Evolutionary conservation across 1,140 invertebrate genomes (phyloP).

Genomic region (Bemisia tabaci): DNA sequence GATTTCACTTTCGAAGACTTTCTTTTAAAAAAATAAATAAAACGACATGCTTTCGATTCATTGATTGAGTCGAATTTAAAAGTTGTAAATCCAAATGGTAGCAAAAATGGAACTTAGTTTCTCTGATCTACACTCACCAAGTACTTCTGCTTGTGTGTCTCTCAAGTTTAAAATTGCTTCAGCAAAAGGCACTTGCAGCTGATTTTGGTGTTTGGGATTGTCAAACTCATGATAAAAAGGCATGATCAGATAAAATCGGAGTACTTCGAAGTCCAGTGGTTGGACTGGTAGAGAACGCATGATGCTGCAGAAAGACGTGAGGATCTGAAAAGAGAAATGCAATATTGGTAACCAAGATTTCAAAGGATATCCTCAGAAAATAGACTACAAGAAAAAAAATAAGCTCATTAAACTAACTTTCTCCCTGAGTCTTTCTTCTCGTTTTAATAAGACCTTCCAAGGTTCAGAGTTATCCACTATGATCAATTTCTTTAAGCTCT

Average conservation of each 20-base stretch:
- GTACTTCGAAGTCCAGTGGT: constrained; percentile 68
- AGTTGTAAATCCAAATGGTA: too few relatives aligned
- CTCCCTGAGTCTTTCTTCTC: too few relatives aligned
- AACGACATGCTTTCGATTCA: too few relatives aligned
- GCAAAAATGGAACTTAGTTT: background rate
- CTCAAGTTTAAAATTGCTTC: constrained; percentile 46
- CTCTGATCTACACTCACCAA: constrained; percentile 28
- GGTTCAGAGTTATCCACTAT: too few relatives aligned
- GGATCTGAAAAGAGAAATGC: constrained; percentile 15
- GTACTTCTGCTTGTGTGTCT: constrained; percentile 42
- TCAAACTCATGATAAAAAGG: constrained; percentile 76
- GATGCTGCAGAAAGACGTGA: constrained; percentile 28
- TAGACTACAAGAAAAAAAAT: too few relatives aligned
- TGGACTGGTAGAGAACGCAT: constrained; percentile 50
- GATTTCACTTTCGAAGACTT: too few relatives aligned
- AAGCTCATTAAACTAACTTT: too few relatives aligned
- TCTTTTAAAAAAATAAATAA: too few relatives aligned
- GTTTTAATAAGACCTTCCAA: too few relatives aligned
- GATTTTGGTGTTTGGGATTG: constrained; percentile 51
- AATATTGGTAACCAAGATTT: background rate
- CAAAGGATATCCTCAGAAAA: too few relatives aligned
- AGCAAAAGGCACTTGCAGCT: constrained; percentile 57
- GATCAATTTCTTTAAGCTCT: too few relatives aligned
- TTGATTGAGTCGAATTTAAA: too few relatives aligned
- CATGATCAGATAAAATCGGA: constrained; percentile 67